Conservation (phyloP, 2,888 invertebrate species). For the Hybos culiciformis region DNA sequence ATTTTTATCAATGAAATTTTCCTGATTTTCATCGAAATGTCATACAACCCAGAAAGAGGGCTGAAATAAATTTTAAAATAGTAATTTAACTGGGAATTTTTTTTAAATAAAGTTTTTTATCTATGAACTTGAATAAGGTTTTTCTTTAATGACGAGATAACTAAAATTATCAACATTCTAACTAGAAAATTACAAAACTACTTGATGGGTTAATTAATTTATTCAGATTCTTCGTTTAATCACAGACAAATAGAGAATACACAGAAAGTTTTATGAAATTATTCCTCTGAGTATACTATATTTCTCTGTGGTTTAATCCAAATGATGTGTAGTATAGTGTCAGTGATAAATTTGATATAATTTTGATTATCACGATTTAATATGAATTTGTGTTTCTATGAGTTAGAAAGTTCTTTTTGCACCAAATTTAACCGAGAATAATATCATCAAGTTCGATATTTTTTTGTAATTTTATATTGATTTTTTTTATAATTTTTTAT, state of each 20-base stretch:
- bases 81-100: not conserved
- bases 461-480: not conserved
- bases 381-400: not conserved
- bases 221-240: too few species aligned
- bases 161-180: too few species aligned
- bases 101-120: too few species aligned
- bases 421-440: too few species aligned
- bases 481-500: not conserved
- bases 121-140: too few species aligned
- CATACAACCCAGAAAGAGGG: not conserved
- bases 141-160: too few species aligned
- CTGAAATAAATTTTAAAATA: not conserved
- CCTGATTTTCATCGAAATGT: not conserved
- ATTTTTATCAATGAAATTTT: constrained; percentile 11
- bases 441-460: not conserved
- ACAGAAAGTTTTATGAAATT: not conserved
- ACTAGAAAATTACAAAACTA: too few species aligned
- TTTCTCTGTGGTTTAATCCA: not conserved
- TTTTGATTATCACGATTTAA: not conserved
- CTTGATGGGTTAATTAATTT: too few species aligned
- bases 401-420: not conserved
- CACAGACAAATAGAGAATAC: too few species aligned
- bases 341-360: not conserved
- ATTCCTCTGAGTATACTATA: too few species aligned
- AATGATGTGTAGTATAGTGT: too few species aligned